Base-by-base conservation (phyloP, 2,113 vertebrate species). In the Mandrillus leucophaeus region DNA sequence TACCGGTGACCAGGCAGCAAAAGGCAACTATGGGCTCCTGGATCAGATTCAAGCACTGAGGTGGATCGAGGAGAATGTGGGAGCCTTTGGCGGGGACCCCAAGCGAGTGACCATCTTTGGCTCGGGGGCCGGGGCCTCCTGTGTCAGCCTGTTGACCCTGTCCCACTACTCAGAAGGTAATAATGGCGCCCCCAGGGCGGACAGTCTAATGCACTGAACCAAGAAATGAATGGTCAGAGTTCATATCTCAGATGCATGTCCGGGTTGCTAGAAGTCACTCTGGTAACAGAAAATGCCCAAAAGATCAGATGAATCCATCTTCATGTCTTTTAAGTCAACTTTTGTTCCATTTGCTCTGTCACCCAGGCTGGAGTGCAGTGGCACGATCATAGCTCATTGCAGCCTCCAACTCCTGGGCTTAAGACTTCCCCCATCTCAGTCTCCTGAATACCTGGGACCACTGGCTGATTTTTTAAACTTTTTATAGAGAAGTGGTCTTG, bases 131-230 rank as follows among this genome's bases (percentile, higher is more conserved):
- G 99, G 99, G 35, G 99, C 99, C 0, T 99, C 99, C 0, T 99
- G 99, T 93, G 99, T 99, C 95, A 99, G 99, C 97, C 99, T 99
- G 73, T 98, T 99, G 96, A 99, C 99, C 18, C 98, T 99, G 25
- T 99, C 99, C 0, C 99, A 99, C 98, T 99, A 99, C 96, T 99
- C 99, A 73, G 99, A 99, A 99, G 99, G 99, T 99, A 80, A 94
- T 14, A 8, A n/a, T 5, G 9, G 32, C 5, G 0, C 89, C 16
- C 57, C 88, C 43, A 11, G n/a, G 94, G 75, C 14, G 35, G 45
- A 23, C 3, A 6, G 48, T 66, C 22, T 16, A 3, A 27, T 6
- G 11, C 32, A 30, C 3, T 0, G 30, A 68, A 43, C 7, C 8
- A 0, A 38, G 66, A 30, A 20, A 2, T 3, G 32, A 68, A 5